Evolutionary conservation across 2,888 invertebrate genomes (phyloP), one percentile per base, ranked within the genome.

Genomic region (Neoitamus cyanurus): DNA sequence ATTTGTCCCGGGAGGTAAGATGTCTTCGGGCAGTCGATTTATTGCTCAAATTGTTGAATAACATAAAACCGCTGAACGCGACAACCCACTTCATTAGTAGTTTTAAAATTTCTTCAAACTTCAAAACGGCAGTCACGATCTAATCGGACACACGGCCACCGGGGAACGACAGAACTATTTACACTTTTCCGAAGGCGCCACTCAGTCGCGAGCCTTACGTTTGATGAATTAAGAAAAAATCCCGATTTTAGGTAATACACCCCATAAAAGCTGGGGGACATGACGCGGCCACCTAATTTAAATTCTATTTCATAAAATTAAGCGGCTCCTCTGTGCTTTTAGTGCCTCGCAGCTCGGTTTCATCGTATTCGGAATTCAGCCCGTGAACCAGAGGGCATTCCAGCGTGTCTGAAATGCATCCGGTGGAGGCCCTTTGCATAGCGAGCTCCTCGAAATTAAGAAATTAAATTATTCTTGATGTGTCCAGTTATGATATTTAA

Each of bases 381-480:
- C 25, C 31, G 68, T 42, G 70, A 36, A 83, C 68, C 28, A 11
- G 31, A 30, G 70, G 70, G 83, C 69, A 83, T 83, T 83, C 83
- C 83, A 83, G 30, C 6, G 68, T 69, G 83, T 83, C 83, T 83
- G 83, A 69, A 9, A 83, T 70, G 83, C 83, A 83, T 83, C 83
- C 83, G 83, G 83, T 83, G 70, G 37, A 69, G 36, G 25, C 42
- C 69, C 83, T 69, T 83, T 70, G 31, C 20, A 9, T 7, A 13
- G 13, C 13, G 34, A 13, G 31, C 58, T 58, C 20, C 78, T 80
- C 28, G 78, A 80, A 80, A 80, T 58, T 80, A 58, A 58, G 58
- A 58, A 80, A 80, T 58, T 80, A 80, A 80, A 80, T 80, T 80
- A 80, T 80, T 48, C 78, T 48, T 80, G 78, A 80, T 80, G 78